phyloP scores from a whole-genome alignment of 2,113 vertebrate genomes.

The Chamaetylas fuelleborni region DNA sequence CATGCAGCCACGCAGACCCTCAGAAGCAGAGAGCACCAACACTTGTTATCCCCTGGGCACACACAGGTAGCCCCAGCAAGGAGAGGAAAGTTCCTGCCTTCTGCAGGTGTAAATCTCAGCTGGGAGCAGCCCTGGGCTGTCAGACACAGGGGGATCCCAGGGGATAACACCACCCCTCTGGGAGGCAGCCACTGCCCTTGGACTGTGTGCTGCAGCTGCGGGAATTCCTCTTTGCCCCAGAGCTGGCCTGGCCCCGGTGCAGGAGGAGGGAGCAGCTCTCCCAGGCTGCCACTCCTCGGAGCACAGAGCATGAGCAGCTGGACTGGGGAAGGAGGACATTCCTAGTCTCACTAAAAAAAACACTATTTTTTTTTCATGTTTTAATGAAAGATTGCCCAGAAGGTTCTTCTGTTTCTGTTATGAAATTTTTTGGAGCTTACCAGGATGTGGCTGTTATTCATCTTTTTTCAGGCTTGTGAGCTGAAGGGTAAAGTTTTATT shows the following conservation, averaged over 20 bases:
- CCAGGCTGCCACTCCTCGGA: background rate
- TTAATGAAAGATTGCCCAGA: background rate
- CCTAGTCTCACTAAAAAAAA: background rate
- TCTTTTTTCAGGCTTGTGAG: background rate
- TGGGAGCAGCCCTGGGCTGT: background rate
- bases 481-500: conserved; percentile 1
- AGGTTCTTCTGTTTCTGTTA: background rate
- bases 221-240: background rate
- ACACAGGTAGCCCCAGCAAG: background rate
- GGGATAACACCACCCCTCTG: background rate
- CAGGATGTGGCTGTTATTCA: background rate
- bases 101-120: background rate
- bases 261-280: background rate
- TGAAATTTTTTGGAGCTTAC: background rate
- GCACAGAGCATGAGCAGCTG: fast-evolving
- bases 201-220: background rate
- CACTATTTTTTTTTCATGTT: background rate
- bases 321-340: background rate
- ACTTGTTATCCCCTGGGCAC: background rate
- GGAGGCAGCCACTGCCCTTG: background rate
- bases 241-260: background rate
- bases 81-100: background rate
- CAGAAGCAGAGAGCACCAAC: background rate
- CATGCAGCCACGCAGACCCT: fast-evolving
- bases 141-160: background rate